Percentiles rank a stretch among this genome's conserved stretches.
Conservation (phyloP, 1,140 invertebrate genomes). For the Heliconius congener region DNA sequence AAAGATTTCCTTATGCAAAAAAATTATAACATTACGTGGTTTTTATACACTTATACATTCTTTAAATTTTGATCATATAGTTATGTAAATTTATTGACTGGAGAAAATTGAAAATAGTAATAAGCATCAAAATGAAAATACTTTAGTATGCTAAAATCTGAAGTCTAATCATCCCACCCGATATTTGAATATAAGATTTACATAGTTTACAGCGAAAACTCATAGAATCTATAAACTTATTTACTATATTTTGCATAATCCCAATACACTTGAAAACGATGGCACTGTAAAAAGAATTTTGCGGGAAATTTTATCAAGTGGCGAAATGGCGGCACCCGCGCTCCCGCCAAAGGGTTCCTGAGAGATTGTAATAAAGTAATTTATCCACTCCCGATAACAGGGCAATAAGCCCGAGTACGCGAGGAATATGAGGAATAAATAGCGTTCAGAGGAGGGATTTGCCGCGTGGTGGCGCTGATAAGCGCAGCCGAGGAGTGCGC, state of each 20-base stretch:
- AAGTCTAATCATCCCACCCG: neutral
- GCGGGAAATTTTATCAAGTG: constrained; percentile 58
- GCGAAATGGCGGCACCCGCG: constrained; percentile 56
- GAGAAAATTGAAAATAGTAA: no score
- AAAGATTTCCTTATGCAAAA: neutral
- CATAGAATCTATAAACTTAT: constrained; percentile 39
- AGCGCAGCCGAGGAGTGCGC: constrained; percentile 38
- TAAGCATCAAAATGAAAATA: no score
- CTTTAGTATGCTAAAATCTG: no score
- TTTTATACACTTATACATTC: no score
- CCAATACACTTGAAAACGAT: constrained; percentile 51
- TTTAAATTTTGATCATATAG: no score
- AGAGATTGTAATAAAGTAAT: constrained; percentile 73
- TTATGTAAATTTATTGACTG: no score
- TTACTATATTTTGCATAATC: constrained; percentile 55
- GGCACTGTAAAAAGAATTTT: constrained; percentile 61
- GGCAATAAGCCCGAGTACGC: constrained; percentile 47
- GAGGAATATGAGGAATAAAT: constrained; percentile 41
- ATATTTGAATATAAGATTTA: constrained; percentile 1
- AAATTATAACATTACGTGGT: neutral
- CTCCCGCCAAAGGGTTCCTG: constrained; percentile 62
- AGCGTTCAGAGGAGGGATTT: constrained; percentile 36
- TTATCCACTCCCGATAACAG: constrained; percentile 74
- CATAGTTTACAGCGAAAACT: constrained; percentile 2
- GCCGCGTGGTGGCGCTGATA: constrained; percentile 44